Evolutionary conservation across 2,113 vertebrate species (phyloP).

Genomic region (Channa argus): DNA sequence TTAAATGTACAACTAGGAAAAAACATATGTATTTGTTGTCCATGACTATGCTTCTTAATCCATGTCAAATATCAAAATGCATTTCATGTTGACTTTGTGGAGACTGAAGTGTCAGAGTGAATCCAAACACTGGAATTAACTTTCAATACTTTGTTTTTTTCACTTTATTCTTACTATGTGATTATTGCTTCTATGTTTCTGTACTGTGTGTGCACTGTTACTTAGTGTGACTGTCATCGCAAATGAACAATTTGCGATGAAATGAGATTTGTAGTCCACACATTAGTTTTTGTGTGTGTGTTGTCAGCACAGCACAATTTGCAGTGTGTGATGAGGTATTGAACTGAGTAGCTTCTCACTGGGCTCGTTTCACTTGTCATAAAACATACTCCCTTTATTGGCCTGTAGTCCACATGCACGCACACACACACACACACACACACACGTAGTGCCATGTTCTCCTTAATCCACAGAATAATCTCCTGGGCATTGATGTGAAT

Average conservation of each 20-base stretch:
- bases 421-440: conserved; percentile 15
- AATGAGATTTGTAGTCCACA: conserved; percentile 22
- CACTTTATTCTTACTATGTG: not conserved
- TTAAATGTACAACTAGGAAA: too few species aligned
- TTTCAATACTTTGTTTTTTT: not conserved
- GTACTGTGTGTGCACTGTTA: not conserved
- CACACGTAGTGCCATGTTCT: conserved; percentile 46
- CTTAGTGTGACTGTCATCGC: conserved; percentile 21
- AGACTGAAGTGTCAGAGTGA: too few species aligned
- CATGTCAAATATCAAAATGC: too few species aligned
- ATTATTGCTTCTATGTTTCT: not conserved
- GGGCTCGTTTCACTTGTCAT: conserved; percentile 79
- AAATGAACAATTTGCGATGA: conserved; percentile 16
- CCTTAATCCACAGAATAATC: conserved; percentile 78
- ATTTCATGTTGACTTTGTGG: too few species aligned
- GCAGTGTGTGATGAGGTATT: conserved; percentile 79
- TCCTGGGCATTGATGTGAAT: conserved; percentile 70
- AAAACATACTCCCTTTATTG: conserved; percentile 84
- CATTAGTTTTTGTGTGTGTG: conserved; percentile 28
- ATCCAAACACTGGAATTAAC: too few species aligned
- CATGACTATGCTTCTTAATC: too few species aligned
- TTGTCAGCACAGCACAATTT: conserved; percentile 71
- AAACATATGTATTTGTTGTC: too few species aligned
- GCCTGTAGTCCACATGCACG: conserved; percentile 22
- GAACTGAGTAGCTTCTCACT: conserved; percentile 75